phyloP scores from a whole-genome alignment of 2,113 vertebrate species.

The Varanus komodoensis region DNA sequence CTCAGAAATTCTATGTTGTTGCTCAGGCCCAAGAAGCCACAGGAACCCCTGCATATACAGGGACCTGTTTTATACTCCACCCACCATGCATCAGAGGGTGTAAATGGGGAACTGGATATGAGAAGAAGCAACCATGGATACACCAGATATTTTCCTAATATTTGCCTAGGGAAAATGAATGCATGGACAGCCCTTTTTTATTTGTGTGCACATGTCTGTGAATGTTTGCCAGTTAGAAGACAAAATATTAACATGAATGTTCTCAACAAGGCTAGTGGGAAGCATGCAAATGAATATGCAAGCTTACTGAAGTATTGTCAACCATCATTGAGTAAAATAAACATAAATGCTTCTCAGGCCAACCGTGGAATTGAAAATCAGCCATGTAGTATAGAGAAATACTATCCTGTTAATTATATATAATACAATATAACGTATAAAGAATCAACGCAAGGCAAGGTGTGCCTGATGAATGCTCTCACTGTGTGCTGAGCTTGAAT shows the following conservation, averaged over 20 bases:
- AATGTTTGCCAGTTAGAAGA: not conserved
- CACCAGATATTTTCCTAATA: not conserved
- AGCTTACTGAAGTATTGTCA: not conserved
- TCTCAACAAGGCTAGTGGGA: not conserved
- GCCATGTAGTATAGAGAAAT: not conserved
- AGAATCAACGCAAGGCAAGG: not conserved
- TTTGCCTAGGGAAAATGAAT: not conserved
- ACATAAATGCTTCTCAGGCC: not conserved
- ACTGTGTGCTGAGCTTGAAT: not conserved
- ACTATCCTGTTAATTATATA: not conserved
- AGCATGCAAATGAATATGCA: not conserved
- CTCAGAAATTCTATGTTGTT: not conserved
- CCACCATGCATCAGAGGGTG: not conserved
- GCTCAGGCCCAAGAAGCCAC: not conserved
- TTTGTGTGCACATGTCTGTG: too few relatives aligned
- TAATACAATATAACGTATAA: not conserved
- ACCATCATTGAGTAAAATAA: constrained; percentile 7
- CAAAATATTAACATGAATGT: not conserved
- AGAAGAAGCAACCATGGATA: not conserved
- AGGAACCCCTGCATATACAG: not conserved
- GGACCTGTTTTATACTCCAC: not conserved
- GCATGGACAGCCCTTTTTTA: not conserved
- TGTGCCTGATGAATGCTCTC: not conserved
- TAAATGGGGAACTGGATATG: too few relatives aligned
- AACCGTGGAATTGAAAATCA: constrained; percentile 32